Base-by-base conservation (phyloP, 2,888 invertebrate species). In the Apoda limacodes region DNA sequence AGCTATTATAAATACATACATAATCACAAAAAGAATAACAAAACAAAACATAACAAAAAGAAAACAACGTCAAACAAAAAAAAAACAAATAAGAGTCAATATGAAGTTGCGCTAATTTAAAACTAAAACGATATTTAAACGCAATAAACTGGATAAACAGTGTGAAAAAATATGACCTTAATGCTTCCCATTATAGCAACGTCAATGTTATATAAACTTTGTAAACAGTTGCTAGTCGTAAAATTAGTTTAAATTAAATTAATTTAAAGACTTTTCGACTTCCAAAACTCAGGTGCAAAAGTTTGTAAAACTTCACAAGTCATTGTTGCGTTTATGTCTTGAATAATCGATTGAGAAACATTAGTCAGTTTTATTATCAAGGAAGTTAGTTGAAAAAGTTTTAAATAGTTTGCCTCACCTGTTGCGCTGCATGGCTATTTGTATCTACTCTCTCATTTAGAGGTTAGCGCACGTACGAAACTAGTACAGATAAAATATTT, bases 341-440 rank as follows among this genome's bases (percentile, higher is more conserved):
- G n/a, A 5, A 6, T 9, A 3, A n/a, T 9, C 22, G 13, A 13
- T 13, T 4, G 13, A 5, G 15, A 6, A 17, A 17, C 17, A 17
- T 17, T 17, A n/a, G n/a, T n/a, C n/a, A n/a, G n/a, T n/a, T n/a
- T n/a, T n/a, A 56, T 43, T 37, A 48, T 48, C 52, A 55, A 51
- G 52, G 39, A 50, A 52, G 57, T 54, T 51, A 35, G 30, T 24
- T 32, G 42, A 38, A 39, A 53, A 61, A 52, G 49, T 52, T 49
- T 34, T 32, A 34, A 50, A 53, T 59, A 58, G 48, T 55, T 58
- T 50, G 46, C 54, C 72, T 72, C 56, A 78, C 78, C 74, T 75
- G 65, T 63, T 67, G 43, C 67, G 67, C 48, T 62, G 64, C 74
- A 75, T 75, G 59, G 53, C 58, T 56, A 51, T 50, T n/a, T n/a